Conservation (phyloP, 2,888 invertebrate genomes). For the Caenorhabditis doughertyi region DNA sequence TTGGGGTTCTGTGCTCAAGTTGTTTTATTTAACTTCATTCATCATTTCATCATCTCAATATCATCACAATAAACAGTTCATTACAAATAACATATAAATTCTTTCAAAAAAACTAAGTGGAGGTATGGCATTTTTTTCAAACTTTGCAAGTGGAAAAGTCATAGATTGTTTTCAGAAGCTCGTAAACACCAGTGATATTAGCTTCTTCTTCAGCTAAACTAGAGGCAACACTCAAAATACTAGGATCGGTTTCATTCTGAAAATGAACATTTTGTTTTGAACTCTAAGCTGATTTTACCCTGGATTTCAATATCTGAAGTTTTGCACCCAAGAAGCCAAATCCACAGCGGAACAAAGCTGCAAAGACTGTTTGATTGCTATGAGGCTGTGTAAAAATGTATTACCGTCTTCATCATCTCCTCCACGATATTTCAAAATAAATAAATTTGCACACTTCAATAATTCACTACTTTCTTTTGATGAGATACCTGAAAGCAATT, state of each 20-base stretch:
- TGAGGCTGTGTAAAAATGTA: too few relatives aligned
- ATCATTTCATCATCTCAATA: too few relatives aligned
- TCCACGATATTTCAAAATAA: constrained; percentile 12
- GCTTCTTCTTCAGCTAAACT: not conserved
- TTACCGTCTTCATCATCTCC: constrained; percentile 12
- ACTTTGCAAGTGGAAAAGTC: not conserved
- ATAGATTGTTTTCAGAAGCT: not conserved
- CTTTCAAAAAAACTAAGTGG: too few relatives aligned
- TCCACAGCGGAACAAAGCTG: constrained; percentile 12
- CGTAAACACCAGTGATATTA: not conserved
- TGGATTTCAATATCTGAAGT: not conserved
- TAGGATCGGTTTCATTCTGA: not conserved
- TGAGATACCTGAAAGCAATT: not conserved
- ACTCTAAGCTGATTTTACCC: not conserved
- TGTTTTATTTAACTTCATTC: too few relatives aligned
- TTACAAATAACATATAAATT: too few relatives aligned
- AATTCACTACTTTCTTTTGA: not conserved
- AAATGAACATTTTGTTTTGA: not conserved
- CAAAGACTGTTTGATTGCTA: not conserved
- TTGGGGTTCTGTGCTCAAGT: too few relatives aligned
- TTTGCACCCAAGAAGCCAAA: constrained; percentile 14
- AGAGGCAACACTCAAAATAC: not conserved
- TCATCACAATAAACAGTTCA: too few relatives aligned
- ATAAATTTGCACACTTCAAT: not conserved
- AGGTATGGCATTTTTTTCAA: not conserved